Percentiles rank a stretch among this genome's conserved stretches.
phyloP scores from a whole-genome alignment of 2,113 vertebrate species.

The Diadophis punctatus region DNA sequence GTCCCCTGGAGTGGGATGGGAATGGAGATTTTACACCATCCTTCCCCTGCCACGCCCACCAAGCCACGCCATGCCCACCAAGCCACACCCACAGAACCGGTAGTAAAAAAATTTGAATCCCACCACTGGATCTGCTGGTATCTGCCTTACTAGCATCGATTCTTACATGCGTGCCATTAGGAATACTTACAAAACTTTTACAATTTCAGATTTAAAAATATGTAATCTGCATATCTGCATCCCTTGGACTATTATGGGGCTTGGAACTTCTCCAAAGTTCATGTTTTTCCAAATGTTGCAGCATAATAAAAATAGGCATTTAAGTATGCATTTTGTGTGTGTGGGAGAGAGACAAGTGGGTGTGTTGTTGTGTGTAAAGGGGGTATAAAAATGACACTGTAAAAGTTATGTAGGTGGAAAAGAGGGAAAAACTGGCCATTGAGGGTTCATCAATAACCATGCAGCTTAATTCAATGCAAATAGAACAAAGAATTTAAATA shows the following conservation, averaged over 20 bases:
- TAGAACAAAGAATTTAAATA: neutral
- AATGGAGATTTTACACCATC: no score
- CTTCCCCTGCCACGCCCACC: no score
- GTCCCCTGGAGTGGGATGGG: no score
- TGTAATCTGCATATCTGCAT: neutral
- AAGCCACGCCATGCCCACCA: no score
- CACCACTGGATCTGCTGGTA: no score
- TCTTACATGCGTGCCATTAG: neutral
- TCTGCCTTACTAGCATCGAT: neutral
- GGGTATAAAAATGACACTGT: neutral
- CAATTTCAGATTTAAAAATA: neutral
- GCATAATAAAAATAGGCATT: neutral
- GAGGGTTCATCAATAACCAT: neutral
- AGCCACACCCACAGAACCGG: no score
- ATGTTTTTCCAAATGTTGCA: neutral
- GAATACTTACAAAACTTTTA: neutral
- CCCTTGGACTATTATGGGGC: neutral
- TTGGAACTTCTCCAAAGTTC: neutral
- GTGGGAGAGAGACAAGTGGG: neutral
- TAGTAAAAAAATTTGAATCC: no score
- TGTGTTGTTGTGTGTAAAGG: neutral
- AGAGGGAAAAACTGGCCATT: neutral
- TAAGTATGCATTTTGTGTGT: neutral
- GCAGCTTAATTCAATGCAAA: neutral
- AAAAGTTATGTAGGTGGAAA: neutral